These are phyloP conservation scores for Drosophila subquinaria DNA, from an alignment of 2,888 invertebrate species.

Conservation along the genomic window DNA sequence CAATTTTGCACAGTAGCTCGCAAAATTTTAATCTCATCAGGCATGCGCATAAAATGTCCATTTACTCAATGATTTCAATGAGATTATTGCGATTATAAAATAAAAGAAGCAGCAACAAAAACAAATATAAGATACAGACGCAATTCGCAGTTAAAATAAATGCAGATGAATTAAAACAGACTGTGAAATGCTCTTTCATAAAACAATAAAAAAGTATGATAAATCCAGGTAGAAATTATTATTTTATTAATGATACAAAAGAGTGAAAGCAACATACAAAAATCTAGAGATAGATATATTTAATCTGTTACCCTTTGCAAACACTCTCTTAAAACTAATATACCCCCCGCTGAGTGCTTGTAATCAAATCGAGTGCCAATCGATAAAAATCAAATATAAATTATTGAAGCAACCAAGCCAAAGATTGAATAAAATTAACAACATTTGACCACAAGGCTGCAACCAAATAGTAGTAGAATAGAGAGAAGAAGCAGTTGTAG, in stretches of 20 bases:
- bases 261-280: neutral
- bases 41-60: conserved; percentile 54
- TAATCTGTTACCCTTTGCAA: neutral
- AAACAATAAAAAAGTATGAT: too few species aligned
- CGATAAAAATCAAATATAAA: conserved; percentile 50
- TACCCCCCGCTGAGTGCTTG: conserved; percentile 7
- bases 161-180: neutral
- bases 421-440: conserved; percentile 52
- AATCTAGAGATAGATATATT: neutral
- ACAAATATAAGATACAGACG: conserved; percentile 3
- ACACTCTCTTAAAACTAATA: neutral
- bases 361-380: conserved; percentile 40
- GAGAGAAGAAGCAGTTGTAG: neutral
- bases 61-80: conserved; percentile 51
- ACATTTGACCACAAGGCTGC: conserved; percentile 54
- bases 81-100: conserved; percentile 54
- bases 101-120: conserved; percentile 25
- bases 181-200: conserved; percentile 22
- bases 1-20: conserved; percentile 62
- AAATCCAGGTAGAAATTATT: too few species aligned
- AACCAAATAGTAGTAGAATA: conserved; percentile 20
- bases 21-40: conserved; percentile 50
- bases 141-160: conserved; percentile 2
- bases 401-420: conserved; percentile 46
- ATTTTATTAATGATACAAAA: neutral